Evolutionary conservation across 2,113 vertebrate species (phyloP).

Genomic region (Corvus hawaiiensis): DNA sequence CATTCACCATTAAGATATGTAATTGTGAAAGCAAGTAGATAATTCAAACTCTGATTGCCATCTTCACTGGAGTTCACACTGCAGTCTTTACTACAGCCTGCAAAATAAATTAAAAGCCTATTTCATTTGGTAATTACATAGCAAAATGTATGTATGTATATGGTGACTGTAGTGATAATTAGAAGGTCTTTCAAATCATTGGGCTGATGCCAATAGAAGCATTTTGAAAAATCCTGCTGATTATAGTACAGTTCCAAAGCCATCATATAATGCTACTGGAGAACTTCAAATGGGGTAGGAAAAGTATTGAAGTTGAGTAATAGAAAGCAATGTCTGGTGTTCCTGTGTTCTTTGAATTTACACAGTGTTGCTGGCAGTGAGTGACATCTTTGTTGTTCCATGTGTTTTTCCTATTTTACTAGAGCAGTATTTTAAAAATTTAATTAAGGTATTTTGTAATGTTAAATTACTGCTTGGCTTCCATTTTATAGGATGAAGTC

Average conservation of each 20-base stretch:
- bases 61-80: background rate
- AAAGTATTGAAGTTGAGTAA: background rate
- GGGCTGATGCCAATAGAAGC: background rate
- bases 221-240: background rate
- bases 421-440: background rate
- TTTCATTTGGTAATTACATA: slow-evolving; percentile 3
- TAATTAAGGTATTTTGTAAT: background rate
- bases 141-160: background rate
- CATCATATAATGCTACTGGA: background rate
- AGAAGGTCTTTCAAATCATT: background rate
- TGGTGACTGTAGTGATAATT: background rate
- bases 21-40: background rate
- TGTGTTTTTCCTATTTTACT: background rate
- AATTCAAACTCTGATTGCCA: background rate
- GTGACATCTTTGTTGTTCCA: background rate
- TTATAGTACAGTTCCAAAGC: background rate
- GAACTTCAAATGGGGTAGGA: background rate
- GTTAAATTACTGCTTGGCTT: background rate
- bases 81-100: background rate
- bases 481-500: background rate
- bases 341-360: background rate
- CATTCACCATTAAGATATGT: background rate
- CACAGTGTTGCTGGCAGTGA: background rate
- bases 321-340: background rate
- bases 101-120: background rate